Evolutionary conservation across 2,113 vertebrate genomes (phyloP), one percentile per base, ranked within the genome.

Genomic region (Pachycephala philippinensis): DNA sequence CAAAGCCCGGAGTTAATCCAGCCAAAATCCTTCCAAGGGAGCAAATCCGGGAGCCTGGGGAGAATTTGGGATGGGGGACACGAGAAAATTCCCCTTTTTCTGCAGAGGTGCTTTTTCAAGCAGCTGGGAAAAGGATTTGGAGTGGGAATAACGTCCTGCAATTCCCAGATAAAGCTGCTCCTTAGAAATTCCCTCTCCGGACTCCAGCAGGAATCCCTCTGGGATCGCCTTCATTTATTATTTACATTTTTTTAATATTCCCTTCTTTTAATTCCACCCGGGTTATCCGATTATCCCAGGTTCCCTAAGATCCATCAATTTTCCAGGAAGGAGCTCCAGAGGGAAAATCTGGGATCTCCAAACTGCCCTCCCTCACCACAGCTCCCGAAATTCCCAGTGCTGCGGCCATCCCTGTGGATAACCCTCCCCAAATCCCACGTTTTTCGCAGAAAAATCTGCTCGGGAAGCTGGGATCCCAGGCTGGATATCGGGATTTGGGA

Each of bases 21-120:
- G 26, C 42, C 1, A 1, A 50, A 66, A 50, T 5, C n/a, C 10
- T 15, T 1, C 47, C 35, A 17, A 10, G 6, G 2, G 18, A 70
- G 10, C 30, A 37, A 70, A 45, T 45, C 53, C 11, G 2, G n/a
- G 17, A 19, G 50, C 27, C 30, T 44, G 71, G 65, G 76, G 49
- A 28, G 71, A 16, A 0, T 39, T 23, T 14, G 47, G 26, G 42
- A 15, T 70, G 1, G 10, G 56, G 45, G 10, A 30, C 7, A 52
- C 3, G 9, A 15, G 30, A 27, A 5, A 4, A 47, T 66, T 60
- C n/a, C 20, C 14, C 19, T 76, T 70, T 74, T 56, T 23, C 64
- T 68, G 53, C 64, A 11, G 15, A 60, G 47, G 4, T 3, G 24
- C 33, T 13, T 39, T 11, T 33, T 10, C 53, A 47, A 83, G n/a